These are phyloP conservation scores for Tricholaema leucomelas DNA, from an alignment of 2,113 vertebrate species.

Conservation along the genomic window DNA sequence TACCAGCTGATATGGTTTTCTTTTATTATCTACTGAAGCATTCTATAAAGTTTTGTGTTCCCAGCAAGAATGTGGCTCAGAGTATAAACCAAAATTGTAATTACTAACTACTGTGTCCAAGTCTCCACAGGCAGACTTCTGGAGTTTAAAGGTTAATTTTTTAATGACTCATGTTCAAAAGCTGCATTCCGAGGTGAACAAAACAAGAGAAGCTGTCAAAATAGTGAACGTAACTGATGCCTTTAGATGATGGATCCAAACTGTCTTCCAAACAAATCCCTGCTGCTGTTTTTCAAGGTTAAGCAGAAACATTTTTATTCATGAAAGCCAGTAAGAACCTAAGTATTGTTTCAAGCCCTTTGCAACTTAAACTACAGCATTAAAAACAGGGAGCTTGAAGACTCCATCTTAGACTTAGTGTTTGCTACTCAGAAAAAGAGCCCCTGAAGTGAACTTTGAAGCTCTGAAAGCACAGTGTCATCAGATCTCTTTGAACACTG, in stretches of 20 bases:
- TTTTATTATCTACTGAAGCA: background rate
- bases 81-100: background rate
- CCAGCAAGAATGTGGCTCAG: background rate
- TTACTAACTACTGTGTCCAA: background rate
- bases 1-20: background rate
- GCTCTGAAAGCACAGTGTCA: constrained; percentile 37
- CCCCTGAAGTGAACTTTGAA: constrained; percentile 18
- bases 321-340: constrained; percentile 30
- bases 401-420: background rate
- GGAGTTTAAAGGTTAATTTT: background rate
- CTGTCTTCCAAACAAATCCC: constrained; percentile 18
- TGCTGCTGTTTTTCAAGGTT: constrained; percentile 29
- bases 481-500: constrained; percentile 15
- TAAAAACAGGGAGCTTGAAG: constrained; percentile 46
- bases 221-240: background rate
- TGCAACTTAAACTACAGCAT: constrained; percentile 39
- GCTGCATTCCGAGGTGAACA: background rate
- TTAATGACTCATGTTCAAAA: background rate
- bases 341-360: constrained; percentile 21
- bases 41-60: background rate
- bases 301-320: constrained; percentile 55
- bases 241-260: constrained; percentile 16
- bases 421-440: constrained; percentile 1
- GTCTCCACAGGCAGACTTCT: background rate
- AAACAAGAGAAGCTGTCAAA: constrained; percentile 9